These are phyloP conservation scores for Styela plicata DNA, from an alignment of 23 tunicate genomes.

Conservation along the genomic window DNA sequence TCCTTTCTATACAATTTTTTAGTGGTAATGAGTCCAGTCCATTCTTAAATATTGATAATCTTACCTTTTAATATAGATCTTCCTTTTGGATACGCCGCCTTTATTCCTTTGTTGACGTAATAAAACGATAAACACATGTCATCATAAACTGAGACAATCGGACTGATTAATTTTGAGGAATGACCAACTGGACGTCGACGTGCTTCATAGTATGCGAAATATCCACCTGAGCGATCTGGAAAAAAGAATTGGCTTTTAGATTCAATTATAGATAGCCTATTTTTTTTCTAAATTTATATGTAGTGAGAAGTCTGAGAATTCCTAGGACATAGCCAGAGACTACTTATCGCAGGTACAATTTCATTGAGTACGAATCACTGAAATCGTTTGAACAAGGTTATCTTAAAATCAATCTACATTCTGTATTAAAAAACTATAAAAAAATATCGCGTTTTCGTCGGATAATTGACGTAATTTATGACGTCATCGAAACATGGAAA, in stretches of 20 bases:
- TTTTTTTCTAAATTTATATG: not conserved
- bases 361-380: not conserved
- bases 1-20: no score
- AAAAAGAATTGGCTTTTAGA: not conserved
- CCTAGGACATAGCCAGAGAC: no score
- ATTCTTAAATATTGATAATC: no score
- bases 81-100: slow-evolving; percentile 23
- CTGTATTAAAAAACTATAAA: no score
- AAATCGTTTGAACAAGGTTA: not conserved
- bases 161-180: slow-evolving; percentile 5
- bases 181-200: slow-evolving; percentile 4
- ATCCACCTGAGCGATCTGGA: not conserved
- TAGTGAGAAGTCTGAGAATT: no score
- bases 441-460: no score
- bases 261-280: not conserved
- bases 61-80: slow-evolving; percentile 21
- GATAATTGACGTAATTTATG: no score
- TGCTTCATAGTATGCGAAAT: slow-evolving; percentile 29
- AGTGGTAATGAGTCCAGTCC: no score
- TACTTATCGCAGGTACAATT: no score
- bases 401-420: no score
- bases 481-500: no score
- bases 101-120: slow-evolving; percentile 33
- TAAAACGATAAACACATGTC: slow-evolving; percentile 17
- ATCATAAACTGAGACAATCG: not conserved